These are phyloP conservation scores for Corythaixoides concolor DNA, from an alignment of 2,113 vertebrate genomes.

Conservation along the genomic window DNA sequence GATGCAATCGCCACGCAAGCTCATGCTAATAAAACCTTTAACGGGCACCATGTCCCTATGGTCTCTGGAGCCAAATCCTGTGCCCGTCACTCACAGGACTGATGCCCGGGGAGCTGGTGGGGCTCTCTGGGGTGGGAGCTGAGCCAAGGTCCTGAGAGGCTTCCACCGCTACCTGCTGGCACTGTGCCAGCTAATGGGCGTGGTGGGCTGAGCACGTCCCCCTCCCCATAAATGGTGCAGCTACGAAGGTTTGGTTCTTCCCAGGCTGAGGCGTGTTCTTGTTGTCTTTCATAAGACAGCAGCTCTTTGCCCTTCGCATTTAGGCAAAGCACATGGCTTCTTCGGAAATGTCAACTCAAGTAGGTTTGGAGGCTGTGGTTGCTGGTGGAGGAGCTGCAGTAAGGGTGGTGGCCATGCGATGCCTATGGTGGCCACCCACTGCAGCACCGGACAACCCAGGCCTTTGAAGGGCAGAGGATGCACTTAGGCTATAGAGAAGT, in stretches of 20 bases:
- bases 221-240: rapidly evolving
- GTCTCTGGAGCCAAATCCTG: background rate
- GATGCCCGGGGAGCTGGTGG: background rate
- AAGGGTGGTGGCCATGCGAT: rapidly evolving
- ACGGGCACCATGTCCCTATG: rapidly evolving
- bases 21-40: background rate
- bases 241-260: rapidly evolving
- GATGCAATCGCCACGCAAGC: rapidly evolving
- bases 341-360: background rate
- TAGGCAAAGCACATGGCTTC: rapidly evolving
- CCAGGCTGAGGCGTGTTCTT: background rate
- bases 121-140: background rate
- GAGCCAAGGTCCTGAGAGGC: background rate
- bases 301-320: background rate
- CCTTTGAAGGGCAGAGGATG: background rate
- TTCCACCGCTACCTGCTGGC: rapidly evolving
- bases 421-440: background rate
- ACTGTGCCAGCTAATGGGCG: rapidly evolving
- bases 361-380: rapidly evolving
- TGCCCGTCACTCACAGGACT: rapidly evolving
- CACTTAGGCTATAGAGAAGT: background rate
- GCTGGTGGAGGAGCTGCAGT: background rate
- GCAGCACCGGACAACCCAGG: rapidly evolving
- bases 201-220: background rate
- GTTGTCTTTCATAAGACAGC: background rate